Conservation (phyloP, 2,113 vertebrate genomes). For the Condylura cristata region DNA sequence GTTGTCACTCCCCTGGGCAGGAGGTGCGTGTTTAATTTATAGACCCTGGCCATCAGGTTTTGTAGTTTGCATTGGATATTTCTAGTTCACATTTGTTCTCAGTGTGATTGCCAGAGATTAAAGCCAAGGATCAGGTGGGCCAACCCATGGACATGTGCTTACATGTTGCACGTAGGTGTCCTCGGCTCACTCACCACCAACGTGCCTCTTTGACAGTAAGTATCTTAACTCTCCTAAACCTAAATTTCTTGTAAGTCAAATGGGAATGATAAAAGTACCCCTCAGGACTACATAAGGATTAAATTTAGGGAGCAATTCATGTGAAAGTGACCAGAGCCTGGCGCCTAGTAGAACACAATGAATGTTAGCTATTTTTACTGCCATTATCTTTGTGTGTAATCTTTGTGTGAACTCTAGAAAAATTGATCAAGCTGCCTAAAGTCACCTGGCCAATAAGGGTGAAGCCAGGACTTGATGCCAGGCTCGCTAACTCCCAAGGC, state of each 20-base stretch:
- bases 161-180: fast-evolving
- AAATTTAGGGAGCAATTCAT: not conserved
- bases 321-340: too few species aligned
- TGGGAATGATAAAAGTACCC: not conserved
- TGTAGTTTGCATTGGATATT: not conserved
- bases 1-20: not conserved
- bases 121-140: not conserved
- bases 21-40: not conserved
- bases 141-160: too few species aligned
- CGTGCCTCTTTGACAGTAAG: not conserved
- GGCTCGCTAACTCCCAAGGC: not conserved
- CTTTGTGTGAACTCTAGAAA: not conserved
- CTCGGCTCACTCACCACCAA: not conserved
- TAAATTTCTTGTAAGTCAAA: not conserved
- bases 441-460: not conserved
- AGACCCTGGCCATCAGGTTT: not conserved
- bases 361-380: not conserved
- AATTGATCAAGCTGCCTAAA: not conserved
- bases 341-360: not conserved
- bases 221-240: not conserved
- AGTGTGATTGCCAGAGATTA: not conserved
- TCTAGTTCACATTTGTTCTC: not conserved
- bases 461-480: not conserved
- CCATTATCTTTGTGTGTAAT: not conserved
- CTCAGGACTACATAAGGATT: not conserved